Conservation (phyloP, 2,113 vertebrate species). For the Atlantisia rogersi region DNA sequence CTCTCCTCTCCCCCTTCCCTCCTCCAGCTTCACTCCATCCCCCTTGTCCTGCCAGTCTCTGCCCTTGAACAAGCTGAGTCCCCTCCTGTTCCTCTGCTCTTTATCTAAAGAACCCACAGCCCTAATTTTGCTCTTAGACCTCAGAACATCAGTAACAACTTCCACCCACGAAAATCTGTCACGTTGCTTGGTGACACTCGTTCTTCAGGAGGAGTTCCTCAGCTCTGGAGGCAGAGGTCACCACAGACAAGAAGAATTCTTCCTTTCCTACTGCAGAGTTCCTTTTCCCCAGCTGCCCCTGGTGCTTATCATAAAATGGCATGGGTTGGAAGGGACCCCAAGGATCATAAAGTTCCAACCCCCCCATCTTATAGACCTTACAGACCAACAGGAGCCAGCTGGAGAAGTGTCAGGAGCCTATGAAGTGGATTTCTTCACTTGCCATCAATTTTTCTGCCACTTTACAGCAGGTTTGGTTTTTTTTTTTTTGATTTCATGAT, state of each 20-base stretch:
- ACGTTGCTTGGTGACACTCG: background rate
- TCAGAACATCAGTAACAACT: background rate
- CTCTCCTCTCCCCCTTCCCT: no score
- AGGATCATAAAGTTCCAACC: no score
- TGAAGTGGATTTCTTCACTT: background rate
- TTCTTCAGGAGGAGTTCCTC: background rate
- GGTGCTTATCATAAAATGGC: no score
- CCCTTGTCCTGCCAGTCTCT: no score
- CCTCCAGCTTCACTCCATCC: no score
- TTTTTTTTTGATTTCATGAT: background rate
- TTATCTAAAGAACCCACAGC: background rate
- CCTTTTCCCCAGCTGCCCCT: background rate
- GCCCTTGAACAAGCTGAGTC: no score
- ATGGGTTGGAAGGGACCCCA: no score
- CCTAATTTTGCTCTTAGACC: background rate
- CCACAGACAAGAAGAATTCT: background rate
- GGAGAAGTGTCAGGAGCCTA: background rate
- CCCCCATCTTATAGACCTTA: background rate
- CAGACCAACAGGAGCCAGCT: rapidly evolving
- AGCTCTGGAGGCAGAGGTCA: background rate
- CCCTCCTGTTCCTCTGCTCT: no score
- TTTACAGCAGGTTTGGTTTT: background rate
- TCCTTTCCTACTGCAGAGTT: background rate
- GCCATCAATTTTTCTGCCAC: background rate
- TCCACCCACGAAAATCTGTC: background rate